phyloP scores from a whole-genome alignment of 35 echinoderm and acorn worm species.

The Amphiura filiformis region DNA sequence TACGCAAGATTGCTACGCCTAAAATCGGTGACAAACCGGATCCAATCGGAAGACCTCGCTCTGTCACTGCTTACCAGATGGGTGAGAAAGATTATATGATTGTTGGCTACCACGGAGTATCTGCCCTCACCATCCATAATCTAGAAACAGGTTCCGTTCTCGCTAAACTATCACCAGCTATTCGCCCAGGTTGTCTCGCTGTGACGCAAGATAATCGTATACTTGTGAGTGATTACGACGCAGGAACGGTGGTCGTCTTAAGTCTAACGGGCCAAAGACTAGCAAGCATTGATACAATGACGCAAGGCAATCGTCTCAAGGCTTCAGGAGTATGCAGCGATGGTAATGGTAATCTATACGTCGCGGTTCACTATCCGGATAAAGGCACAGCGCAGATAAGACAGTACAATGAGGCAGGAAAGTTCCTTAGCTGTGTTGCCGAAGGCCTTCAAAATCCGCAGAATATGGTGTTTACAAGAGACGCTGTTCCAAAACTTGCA shows the following conservation, averaged over 20 bases:
- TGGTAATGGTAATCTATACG: slow-evolving; percentile 10
- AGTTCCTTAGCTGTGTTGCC: slow-evolving; percentile 6
- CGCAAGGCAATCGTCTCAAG: background rate
- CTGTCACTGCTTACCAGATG: background rate
- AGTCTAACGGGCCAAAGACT: background rate
- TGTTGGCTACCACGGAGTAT: background rate
- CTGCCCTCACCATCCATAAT: background rate
- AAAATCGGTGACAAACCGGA: background rate
- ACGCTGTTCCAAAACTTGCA: background rate
- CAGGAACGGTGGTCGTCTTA: background rate
- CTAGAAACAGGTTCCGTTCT: background rate
- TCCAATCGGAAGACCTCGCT: background rate
- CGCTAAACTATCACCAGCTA: background rate
- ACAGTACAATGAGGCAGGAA: background rate
- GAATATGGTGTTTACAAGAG: background rate
- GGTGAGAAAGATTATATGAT: background rate
- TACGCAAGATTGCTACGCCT: background rate
- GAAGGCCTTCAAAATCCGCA: background rate
- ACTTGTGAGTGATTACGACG: background rate
- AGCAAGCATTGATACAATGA: background rate
- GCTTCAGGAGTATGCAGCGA: slow-evolving; percentile 17
- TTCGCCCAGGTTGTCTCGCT: background rate
- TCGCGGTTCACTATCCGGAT: slow-evolving; percentile 2
- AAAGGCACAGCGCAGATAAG: background rate
- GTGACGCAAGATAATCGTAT: background rate